A percentile compares a stretch with the other conserved stretches of the same genome.
phyloP scores from a whole-genome alignment of 2,888 invertebrate species.

The Drosophila mimetica region DNA sequence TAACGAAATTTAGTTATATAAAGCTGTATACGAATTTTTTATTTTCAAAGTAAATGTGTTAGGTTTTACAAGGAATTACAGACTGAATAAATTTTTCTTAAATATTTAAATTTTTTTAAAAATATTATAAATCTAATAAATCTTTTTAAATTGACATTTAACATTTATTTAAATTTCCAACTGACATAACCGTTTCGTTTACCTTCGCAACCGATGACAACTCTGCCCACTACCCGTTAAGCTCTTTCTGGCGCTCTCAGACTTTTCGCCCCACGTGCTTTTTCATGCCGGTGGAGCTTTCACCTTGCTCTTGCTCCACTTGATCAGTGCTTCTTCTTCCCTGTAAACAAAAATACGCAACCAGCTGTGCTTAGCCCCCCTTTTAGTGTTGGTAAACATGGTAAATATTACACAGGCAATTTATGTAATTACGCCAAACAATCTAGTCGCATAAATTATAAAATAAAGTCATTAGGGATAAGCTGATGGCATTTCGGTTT shows the following conservation, averaged over 20 bases:
- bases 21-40: too few relatives aligned
- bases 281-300: conserved; percentile 37
- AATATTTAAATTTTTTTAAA: too few relatives aligned
- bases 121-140: too few relatives aligned
- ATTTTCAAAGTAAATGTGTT: too few relatives aligned
- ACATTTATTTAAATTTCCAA: conserved; percentile 1
- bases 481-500: conserved; percentile 30
- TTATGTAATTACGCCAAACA: conserved; percentile 38
- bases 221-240: background rate
- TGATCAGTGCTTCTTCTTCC: conserved; percentile 31
- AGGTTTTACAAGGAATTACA: too few relatives aligned
- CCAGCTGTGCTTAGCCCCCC: conserved; percentile 51
- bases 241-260: conserved; percentile 1
- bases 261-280: background rate
- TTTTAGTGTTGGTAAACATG: conserved; percentile 39
- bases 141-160: too few relatives aligned
- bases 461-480: conserved; percentile 29
- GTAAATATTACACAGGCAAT: conserved; percentile 1
- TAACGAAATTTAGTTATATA: too few relatives aligned
- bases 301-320: background rate
- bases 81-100: too few relatives aligned
- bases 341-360: conserved; percentile 53
- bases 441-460: conserved; percentile 32
- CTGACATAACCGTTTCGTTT: background rate
- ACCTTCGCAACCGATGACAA: background rate